Base-by-base conservation (phyloP, 37 sponge, comb jelly and placozoan species). In the Aplysina aerophoba region DNA sequence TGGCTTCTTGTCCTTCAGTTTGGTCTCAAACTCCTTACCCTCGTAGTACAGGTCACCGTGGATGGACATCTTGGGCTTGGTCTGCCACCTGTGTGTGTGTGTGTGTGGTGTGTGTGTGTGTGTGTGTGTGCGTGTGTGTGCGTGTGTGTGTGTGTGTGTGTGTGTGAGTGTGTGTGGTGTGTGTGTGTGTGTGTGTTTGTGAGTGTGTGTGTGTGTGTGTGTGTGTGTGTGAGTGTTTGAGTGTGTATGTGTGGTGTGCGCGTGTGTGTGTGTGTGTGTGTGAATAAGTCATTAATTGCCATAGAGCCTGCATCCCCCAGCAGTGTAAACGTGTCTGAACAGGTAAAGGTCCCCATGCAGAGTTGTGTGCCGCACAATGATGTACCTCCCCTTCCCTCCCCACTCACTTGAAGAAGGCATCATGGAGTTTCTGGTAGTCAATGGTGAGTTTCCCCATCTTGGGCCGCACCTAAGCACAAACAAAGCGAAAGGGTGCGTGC, bases 371-470 rank as follows among this genome's bases (percentile, higher is more conserved):
- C n/a, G n/a, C n/a, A n/a, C n/a, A n/a, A n/a, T n/a, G n/a, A n/a
- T n/a, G n/a, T n/a, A n/a, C n/a, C n/a, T 30, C 40, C 57, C 20
- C 30, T 16, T 22, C 50, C n/a, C 55, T 84, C 13, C 24, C 19
- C 17, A 86, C 77, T 56, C 56, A 90, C 92, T 87, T 97, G 86
- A 98, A 98, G 88, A 98, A 98, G 14, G 98, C 98, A 85, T 98
- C 98, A 55, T 98, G 98, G 14, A 98, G 94, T 74, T 98, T 98
- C 88, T 98, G 98, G 80, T 98, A 98, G 87, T 98, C 98, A 30
- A 98, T 95, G 44, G 92, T 94, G n/a, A 98, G 90, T 62, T 95
- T 98, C 4, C 98, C 98, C 91, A 98, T 86, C 83, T 95, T 97
- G 0, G 95, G 98, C 22, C 98, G 80, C 25, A 92, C 85, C 88